Conservation (phyloP, 2,797 vertebrate genomes). For the Avahi laniger region DNA sequence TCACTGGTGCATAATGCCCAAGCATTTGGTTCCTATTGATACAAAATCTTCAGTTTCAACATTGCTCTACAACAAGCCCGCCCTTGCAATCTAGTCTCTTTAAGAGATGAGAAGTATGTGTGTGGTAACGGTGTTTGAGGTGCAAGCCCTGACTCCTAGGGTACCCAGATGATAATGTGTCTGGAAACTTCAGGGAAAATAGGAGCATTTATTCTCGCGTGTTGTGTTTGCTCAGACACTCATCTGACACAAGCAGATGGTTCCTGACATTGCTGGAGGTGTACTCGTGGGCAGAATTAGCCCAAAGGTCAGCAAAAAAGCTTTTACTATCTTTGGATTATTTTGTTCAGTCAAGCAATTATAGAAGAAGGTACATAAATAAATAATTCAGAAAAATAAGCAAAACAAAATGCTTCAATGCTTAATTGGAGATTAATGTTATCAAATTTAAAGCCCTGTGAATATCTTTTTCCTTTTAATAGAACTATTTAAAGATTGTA, state of each 20-base stretch:
- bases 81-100: too few relatives aligned
- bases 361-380: not conserved
- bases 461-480: not conserved
- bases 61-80: not conserved
- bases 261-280: not conserved
- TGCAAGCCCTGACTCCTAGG: rapidly evolving
- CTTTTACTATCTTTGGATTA: not conserved
- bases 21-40: not conserved
- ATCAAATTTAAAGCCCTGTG: not conserved
- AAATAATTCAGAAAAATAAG: not conserved
- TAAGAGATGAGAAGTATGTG: not conserved
- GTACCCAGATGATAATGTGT: not conserved
- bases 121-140: not conserved
- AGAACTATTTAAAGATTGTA: not conserved
- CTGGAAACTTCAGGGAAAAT: not conserved
- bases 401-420: not conserved
- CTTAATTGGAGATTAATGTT: not conserved
- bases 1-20: not conserved
- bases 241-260: not conserved
- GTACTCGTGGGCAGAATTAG: not conserved
- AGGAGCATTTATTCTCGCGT: not conserved
- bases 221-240: too few relatives aligned
- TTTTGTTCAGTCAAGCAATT: not conserved
- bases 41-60: not conserved
- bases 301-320: not conserved